phyloP scores from a whole-genome alignment of 2,888 invertebrate species.

The Anagyrus pseudococci region DNA sequence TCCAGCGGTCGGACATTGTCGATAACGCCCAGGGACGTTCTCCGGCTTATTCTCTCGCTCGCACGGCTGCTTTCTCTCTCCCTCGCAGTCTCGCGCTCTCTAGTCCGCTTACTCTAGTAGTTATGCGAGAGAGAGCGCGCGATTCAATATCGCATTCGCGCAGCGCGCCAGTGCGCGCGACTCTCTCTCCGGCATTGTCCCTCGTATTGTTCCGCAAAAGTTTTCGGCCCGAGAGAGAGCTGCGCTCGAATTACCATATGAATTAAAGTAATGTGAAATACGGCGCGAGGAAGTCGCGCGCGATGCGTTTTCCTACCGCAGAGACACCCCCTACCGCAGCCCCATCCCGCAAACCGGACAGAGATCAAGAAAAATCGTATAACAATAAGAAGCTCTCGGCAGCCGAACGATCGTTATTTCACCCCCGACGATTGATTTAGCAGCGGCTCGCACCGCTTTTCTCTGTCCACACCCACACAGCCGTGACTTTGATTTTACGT shows the following conservation, averaged over 20 bases:
- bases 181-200: slow-evolving; percentile 50
- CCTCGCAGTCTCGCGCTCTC: not conserved
- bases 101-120: slow-evolving; percentile 4
- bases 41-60: no score
- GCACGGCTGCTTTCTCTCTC: slow-evolving; percentile 5
- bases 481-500: no score
- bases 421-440: no score
- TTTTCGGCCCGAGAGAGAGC: slow-evolving; percentile 55
- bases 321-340: no score
- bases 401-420: no score
- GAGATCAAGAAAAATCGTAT: slow-evolving; percentile 12
- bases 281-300: slow-evolving; percentile 60
- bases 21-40: slow-evolving; percentile 40
- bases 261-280: slow-evolving; percentile 83
- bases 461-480: no score
- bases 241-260: slow-evolving; percentile 73
- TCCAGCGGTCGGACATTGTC: slow-evolving; percentile 55
- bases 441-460: no score
- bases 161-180: slow-evolving; percentile 30
- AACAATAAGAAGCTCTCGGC: no score
- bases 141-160: slow-evolving; percentile 57
- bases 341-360: no score
- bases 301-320: not conserved
- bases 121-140: not conserved
- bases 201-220: slow-evolving; percentile 57